Percentiles rank a stretch among this genome's conserved stretches.
Conservation (phyloP, 2,113 vertebrate genomes). For the Nettapus auritus region DNA sequence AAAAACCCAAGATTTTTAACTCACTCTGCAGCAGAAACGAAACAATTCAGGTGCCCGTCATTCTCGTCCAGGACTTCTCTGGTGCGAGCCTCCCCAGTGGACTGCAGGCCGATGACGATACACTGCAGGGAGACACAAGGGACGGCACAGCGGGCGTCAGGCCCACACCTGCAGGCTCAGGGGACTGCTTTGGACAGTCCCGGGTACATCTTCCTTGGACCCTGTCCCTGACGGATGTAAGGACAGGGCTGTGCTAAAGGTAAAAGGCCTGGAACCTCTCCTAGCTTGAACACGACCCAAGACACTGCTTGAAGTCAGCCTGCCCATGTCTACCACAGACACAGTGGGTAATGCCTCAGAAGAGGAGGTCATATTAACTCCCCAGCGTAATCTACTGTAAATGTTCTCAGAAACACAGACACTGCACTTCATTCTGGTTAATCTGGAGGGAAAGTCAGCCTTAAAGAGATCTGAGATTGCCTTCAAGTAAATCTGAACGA, state of each 20-base stretch:
- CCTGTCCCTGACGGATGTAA: background rate
- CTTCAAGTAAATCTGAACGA: background rate
- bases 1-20: background rate
- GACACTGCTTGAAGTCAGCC: background rate
- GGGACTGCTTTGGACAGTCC: background rate
- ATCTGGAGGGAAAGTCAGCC: background rate
- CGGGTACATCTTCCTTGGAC: background rate
- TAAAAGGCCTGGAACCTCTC: background rate
- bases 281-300: background rate
- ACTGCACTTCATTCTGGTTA: background rate
- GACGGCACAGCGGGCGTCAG: background rate
- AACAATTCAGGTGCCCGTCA: conserved; percentile 91
- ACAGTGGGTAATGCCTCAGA: background rate
- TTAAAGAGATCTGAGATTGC: background rate
- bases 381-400: background rate
- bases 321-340: background rate
- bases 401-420: fast-evolving
- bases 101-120: conserved; percentile 95
- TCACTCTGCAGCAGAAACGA: conserved; percentile 91
- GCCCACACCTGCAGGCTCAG: background rate
- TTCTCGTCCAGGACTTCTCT: conserved; percentile 95
- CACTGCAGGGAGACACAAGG: conserved; percentile 76
- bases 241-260: background rate
- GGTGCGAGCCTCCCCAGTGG: conserved; percentile 94
- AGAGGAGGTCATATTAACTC: fast-evolving